These are phyloP conservation scores for Xenopus tropicalis DNA, from an alignment of 2,113 vertebrate species.

Conservation along the genomic window DNA sequence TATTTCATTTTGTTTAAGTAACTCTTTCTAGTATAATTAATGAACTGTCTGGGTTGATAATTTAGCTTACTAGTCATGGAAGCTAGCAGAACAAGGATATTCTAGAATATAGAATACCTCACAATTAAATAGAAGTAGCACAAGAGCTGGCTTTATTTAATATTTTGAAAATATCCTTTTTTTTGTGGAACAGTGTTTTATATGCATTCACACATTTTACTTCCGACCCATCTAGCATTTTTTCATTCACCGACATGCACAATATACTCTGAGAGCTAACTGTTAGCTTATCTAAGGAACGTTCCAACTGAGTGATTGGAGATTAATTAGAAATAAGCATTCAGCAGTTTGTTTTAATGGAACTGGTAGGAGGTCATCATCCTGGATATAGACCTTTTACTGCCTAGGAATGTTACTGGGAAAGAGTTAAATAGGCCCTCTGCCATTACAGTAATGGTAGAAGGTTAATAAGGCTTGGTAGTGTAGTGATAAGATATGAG, in stretches of 20 bases:
- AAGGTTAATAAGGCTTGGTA: conserved; percentile 18
- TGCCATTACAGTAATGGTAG: conserved; percentile 22
- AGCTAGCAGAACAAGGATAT: too few species aligned
- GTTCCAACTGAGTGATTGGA: conserved; percentile 64
- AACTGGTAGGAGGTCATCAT: conserved; percentile 33
- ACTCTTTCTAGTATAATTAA: too few species aligned
- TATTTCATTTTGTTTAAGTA: too few species aligned
- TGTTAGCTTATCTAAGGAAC: conserved; percentile 65
- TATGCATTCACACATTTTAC: conserved; percentile 76
- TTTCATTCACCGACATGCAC: conserved; percentile 57
- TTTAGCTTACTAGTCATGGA: too few species aligned
- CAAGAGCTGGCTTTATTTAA: too few species aligned
- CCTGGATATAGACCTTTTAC: conserved; percentile 18
- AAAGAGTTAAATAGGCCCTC: background rate
- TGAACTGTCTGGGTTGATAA: too few species aligned
- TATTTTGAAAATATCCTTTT: too few species aligned
- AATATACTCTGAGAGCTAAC: conserved; percentile 58
- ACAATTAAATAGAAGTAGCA: too few species aligned
- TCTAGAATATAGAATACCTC: too few species aligned
- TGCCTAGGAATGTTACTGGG: background rate
- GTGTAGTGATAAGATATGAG: background rate
- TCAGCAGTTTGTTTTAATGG: conserved; percentile 1
- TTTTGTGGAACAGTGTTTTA: conserved; percentile 47
- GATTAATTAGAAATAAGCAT: conserved; percentile 64
- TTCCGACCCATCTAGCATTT: conserved; percentile 48